These are phyloP conservation scores for Onychostruthus taczanowskii DNA, from an alignment of 2,113 vertebrate genomes.

Conservation along the genomic window DNA sequence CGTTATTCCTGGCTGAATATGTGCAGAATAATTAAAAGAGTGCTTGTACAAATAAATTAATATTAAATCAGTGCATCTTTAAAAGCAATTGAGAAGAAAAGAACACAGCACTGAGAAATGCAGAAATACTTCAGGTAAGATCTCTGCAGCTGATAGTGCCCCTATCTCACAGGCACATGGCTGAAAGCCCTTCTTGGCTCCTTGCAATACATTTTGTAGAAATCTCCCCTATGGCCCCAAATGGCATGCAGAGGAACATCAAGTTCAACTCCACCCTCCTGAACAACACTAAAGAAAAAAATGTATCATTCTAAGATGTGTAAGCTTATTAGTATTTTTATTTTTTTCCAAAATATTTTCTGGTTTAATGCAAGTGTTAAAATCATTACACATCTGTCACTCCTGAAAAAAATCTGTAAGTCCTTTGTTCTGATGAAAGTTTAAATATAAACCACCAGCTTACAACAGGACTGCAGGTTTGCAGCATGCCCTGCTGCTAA, in stretches of 20 bases:
- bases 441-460: neutral
- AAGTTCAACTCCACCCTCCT: neutral
- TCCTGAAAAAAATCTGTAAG: neutral
- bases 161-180: fast-evolving
- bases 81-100: neutral
- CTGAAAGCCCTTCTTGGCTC: neutral
- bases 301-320: neutral
- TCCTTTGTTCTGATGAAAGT: neutral
- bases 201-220: neutral
- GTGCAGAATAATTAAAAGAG: neutral
- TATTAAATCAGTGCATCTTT: neutral
- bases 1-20: neutral
- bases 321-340: neutral
- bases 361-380: neutral
- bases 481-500: neutral
- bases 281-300: neutral
- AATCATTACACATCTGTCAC: neutral
- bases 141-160: neutral
- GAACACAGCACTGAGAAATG: neutral
- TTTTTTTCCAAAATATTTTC: neutral
- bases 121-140: neutral
- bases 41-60: neutral
- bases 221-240: neutral
- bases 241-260: neutral
- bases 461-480: neutral